phyloP scores from a whole-genome alignment of 2,888 invertebrate species.

The Seira musarum region DNA sequence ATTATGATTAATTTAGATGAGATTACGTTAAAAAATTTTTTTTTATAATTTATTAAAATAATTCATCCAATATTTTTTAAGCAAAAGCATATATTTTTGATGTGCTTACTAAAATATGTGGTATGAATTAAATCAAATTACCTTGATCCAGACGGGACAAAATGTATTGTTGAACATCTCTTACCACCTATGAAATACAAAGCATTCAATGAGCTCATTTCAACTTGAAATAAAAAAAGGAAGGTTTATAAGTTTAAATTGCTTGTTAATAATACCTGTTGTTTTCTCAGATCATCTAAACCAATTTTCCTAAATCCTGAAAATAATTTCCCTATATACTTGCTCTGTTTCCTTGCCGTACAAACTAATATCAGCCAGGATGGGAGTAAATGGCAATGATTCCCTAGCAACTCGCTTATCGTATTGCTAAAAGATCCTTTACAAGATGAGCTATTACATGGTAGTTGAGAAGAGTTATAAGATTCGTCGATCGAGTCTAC shows the following conservation, averaged over 20 bases:
- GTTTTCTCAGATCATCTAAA: conserved; percentile 90
- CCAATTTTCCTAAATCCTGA: conserved; percentile 90
- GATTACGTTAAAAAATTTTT: too few species aligned
- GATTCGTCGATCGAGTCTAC: conserved; percentile 94
- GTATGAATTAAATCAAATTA: too few species aligned
- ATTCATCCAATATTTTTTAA: too few species aligned
- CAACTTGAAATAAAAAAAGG: not conserved
- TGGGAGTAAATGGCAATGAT: conserved; percentile 92
- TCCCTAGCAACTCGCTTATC: conserved; percentile 87
- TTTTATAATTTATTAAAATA: too few species aligned
- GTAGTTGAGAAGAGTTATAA: conserved; percentile 61
- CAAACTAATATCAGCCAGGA: conserved; percentile 81
- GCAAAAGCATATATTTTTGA: too few species aligned
- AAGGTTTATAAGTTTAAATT: conserved; percentile 1
- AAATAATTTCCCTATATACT: conserved; percentile 82
- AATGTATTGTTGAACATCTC: conserved; percentile 97
- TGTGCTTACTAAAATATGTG: too few species aligned
- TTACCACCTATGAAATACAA: conserved; percentile 78
- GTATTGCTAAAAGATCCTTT: conserved; percentile 75
- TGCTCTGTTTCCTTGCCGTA: conserved; percentile 79
- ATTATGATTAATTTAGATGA: too few species aligned
- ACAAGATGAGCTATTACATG: conserved; percentile 57
- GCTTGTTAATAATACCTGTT: conserved; percentile 74
- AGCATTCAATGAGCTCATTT: not conserved
- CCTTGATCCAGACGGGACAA: conserved; percentile 90